phyloP scores from a whole-genome alignment of 1,140 invertebrate genomes.

The Scaptomyza montana region DNA sequence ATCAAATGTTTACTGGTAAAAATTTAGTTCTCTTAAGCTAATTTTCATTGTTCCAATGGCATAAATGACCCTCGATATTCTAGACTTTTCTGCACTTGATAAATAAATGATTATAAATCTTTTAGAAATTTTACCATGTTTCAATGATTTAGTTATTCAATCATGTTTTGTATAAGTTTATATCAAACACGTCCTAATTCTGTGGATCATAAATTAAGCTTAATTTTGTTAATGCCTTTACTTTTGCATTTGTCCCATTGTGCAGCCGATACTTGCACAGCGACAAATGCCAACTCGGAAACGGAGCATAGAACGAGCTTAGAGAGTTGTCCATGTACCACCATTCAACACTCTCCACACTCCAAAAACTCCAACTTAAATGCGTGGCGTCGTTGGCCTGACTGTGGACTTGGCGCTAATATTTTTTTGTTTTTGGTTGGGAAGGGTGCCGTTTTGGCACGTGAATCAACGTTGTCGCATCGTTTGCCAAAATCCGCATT shows the following conservation, averaged over 20 bases:
- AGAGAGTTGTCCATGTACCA: slow-evolving; percentile 20
- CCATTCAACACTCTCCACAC: neutral
- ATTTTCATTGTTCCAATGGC: no score
- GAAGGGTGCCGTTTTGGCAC: slow-evolving; percentile 52
- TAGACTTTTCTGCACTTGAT: no score
- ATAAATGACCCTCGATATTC: no score
- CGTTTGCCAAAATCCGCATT: slow-evolving; percentile 79
- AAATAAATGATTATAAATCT: no score
- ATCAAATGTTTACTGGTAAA: no score
- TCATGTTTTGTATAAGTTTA: no score
- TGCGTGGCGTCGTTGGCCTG: slow-evolving; percentile 25
- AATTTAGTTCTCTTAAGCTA: no score
- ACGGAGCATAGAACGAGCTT: slow-evolving; percentile 65
- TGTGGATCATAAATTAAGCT: no score
- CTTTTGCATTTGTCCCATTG: slow-evolving; percentile 16
- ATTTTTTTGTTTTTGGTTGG: neutral
- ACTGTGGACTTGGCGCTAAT: slow-evolving; percentile 14
- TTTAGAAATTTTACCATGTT: no score
- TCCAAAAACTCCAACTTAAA: slow-evolving; percentile 2
- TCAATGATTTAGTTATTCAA: no score
- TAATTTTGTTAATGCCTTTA: neutral
- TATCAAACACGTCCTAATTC: no score
- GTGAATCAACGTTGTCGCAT: slow-evolving; percentile 73
- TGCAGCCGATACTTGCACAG: slow-evolving; percentile 29
- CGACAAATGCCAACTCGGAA: slow-evolving; percentile 80